phyloP scores from a whole-genome alignment of 2,113 vertebrate species.

The Campylorhamphus procurvoides region DNA sequence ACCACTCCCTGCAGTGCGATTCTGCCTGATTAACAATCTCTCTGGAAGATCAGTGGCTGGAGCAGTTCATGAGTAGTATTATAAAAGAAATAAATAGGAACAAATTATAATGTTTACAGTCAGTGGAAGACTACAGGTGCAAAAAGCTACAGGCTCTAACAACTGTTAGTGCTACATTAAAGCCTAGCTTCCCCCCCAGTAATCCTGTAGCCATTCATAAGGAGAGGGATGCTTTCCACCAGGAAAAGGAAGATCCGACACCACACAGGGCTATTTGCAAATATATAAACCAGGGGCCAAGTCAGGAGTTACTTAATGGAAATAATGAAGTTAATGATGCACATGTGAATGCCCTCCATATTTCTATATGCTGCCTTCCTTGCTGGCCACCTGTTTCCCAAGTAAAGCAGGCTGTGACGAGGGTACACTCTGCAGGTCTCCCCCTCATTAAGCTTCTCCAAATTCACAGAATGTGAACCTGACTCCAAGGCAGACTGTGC shows the following conservation, averaged over 20 bases:
- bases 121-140: not conserved
- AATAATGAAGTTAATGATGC: not conserved
- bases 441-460: not conserved
- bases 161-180: not conserved
- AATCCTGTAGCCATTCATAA: not conserved
- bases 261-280: not conserved
- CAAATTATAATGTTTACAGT: not conserved
- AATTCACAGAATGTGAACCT: not conserved
- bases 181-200: not conserved
- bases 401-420: not conserved
- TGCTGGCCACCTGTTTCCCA: not conserved
- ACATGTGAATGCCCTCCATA: not conserved
- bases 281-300: not conserved
- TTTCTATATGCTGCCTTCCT: not conserved
- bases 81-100: not conserved
- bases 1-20: not conserved
- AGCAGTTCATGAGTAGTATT: not conserved
- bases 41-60: constrained; percentile 16
- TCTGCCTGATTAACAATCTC: not conserved
- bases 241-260: not conserved
- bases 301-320: not conserved
- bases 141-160: not conserved
- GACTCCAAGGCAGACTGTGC: not conserved
- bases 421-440: not conserved
- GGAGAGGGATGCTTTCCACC: not conserved